Evolutionary conservation across 2,888 invertebrate species (phyloP).

Genomic region (Chloroclystis v-ata): DNA sequence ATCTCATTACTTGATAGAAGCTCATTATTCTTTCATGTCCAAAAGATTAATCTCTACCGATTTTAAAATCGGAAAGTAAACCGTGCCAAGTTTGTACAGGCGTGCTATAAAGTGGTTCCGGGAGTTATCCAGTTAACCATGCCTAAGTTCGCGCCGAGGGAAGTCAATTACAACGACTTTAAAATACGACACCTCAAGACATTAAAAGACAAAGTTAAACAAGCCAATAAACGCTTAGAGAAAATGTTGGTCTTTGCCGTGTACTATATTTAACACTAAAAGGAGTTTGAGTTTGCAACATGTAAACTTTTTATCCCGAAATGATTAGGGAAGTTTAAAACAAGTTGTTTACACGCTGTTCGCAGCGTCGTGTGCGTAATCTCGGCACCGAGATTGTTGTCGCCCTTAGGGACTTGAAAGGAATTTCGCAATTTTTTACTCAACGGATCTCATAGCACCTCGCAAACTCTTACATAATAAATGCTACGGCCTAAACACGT

Average conservation of each 20-base stretch:
- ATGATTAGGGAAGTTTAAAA: constrained; percentile 19
- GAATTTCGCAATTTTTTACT: constrained; percentile 17
- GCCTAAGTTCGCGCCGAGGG: constrained; percentile 39
- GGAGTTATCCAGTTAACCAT: constrained; percentile 37
- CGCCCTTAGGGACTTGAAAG: constrained; percentile 7
- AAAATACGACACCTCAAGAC: constrained; percentile 50
- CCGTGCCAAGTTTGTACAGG: constrained; percentile 30
- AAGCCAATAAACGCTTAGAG: constrained; percentile 43
- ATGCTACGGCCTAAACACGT: constrained; percentile 36
- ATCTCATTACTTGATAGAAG: constrained; percentile 22
- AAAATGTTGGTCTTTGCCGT: constrained; percentile 37
- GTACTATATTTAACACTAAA: constrained; percentile 44
- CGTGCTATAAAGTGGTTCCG: constrained; percentile 34
- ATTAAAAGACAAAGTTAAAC: constrained; percentile 50
- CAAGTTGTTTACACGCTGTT: constrained; percentile 17
- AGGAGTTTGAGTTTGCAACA: constrained; percentile 38
- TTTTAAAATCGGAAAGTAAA: constrained; percentile 29
- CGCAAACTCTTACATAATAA: constrained; percentile 33
- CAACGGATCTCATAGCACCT: constrained; percentile 21
- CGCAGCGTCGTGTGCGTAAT: constrained; percentile 12
- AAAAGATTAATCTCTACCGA: constrained; percentile 26
- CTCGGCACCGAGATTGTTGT: constrained; percentile 18
- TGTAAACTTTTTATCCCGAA: constrained; percentile 37
- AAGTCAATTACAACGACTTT: constrained; percentile 51
- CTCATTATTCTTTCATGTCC: constrained; percentile 20